Base-by-base conservation (phyloP, 2,888 invertebrate species). In the Cerceris rybyensis region DNA sequence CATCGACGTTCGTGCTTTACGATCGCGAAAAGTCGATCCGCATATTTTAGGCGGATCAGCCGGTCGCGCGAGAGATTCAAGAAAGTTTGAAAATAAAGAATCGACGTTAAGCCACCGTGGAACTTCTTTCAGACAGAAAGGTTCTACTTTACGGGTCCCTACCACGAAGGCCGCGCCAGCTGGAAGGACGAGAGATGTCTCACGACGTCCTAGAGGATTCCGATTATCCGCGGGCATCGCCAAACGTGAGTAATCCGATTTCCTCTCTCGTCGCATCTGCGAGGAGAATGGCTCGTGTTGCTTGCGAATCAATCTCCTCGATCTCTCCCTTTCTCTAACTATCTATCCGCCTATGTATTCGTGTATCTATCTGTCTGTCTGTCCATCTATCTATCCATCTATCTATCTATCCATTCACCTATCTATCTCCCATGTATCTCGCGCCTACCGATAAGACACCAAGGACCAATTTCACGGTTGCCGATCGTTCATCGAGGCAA, bases 81-180 rank as follows among this genome's bases (percentile, higher is more conserved):
- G 57, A 28, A 57, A 28, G 17, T 39, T 13, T 17, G 11, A 57
- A 14, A 52, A 14, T 13, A 14, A 52, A 54, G 67, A 75, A 69
- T 66, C 57, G 70, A 71, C 80, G 65, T 69, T 74, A 70, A 78
- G 55, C 78, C 71, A 42, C 52, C 59, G n/a, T 57, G 61, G 55
- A 77, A 78, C 79, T 84, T 82, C 61, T 89, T 74, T 28, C 87
- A 91, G 90, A 90, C 81, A 88, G 89, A 80, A 91, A 91, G 85
- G 88, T 88, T 75, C 86, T 90, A 67, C 87, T 88, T 83, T 91
- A 90, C 84, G 90, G 90, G 68, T 89, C 90, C 66, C 83, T 91
- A 55, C 91, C 91, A n/a, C 85, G 91, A 83, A 87, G 90, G 85
- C 89, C 88, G 65, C 87, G 89, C 70, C 89, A 88, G 81, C 81